These are phyloP conservation scores for Therioaphis trifolii DNA, from an alignment of 2,888 invertebrate genomes.

Conservation along the genomic window DNA sequence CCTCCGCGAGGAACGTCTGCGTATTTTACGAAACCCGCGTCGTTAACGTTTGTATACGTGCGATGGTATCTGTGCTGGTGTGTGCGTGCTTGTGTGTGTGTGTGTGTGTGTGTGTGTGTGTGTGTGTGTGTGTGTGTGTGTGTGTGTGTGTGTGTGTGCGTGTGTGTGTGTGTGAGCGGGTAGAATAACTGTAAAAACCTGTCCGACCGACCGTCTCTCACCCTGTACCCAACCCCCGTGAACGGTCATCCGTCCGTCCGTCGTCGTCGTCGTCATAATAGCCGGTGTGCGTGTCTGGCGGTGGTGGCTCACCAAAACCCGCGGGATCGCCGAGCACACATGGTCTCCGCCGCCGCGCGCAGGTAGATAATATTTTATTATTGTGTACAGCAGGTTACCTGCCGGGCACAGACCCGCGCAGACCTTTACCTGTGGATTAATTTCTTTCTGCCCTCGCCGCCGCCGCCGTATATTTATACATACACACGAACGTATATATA, in stretches of 20 bases:
- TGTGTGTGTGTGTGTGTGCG: no score
- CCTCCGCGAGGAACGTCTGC: not conserved
- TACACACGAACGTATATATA: no score
- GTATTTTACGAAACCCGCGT: no score
- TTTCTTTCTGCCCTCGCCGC: conserved; percentile 8
- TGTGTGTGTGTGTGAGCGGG: not conserved
- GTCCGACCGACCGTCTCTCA: conserved; percentile 33
- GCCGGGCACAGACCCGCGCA: not conserved
- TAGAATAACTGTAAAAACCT: conserved; percentile 59
- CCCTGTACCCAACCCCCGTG: not conserved
- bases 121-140: no score
- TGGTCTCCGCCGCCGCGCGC: not conserved
- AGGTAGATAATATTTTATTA: not conserved
- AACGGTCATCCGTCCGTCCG: conserved; percentile 43
- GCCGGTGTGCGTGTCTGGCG: conserved; percentile 3
- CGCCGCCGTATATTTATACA: no score
- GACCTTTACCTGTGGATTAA: conserved; percentile 32
- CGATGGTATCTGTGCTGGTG: no score
- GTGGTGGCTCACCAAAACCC: not conserved
- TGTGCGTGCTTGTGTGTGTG: not conserved
- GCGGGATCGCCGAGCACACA: not conserved
- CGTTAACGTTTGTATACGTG: no score
- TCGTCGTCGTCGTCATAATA: not conserved
- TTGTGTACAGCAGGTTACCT: not conserved
- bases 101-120: not conserved